Percentiles rank a stretch among this genome's conserved stretches.
These are phyloP conservation scores for Carassius auratus DNA, from an alignment of 2,113 vertebrate species.

Conservation along the genomic window DNA sequence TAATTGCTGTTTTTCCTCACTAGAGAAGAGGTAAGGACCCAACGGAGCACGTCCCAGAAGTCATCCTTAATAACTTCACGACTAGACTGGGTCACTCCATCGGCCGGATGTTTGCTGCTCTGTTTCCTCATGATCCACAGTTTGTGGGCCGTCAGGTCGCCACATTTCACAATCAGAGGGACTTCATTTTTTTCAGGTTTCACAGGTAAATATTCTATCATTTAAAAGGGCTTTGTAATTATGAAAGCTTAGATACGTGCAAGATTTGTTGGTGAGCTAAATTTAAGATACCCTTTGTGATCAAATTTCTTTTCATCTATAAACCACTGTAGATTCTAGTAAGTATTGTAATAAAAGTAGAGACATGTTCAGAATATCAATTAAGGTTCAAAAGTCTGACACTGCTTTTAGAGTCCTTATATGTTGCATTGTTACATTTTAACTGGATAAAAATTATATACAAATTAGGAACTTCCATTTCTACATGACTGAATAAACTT, in stretches of 20 bases:
- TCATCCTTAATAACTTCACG: conserved; percentile 95
- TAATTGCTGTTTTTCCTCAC: neutral
- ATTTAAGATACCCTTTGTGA: neutral
- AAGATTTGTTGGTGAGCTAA: neutral
- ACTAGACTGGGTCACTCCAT: conserved; percentile 91
- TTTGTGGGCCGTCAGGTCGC: conserved; percentile 95
- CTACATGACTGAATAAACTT: neutral
- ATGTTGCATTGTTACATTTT: neutral
- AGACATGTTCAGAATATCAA: neutral
- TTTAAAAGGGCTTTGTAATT: neutral
- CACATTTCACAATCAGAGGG: conserved; percentile 97
- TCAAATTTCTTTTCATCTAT: neutral
- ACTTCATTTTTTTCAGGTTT: conserved; percentile 97
- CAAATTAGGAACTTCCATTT: neutral
- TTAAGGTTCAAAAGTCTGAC: too few relatives aligned
- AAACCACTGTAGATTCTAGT: neutral
- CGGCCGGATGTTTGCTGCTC: conserved; percentile 90
- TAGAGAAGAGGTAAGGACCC: conserved; percentile 91
- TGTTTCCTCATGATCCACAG: conserved; percentile 93
- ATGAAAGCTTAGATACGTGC: neutral
- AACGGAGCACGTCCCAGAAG: conserved; percentile 88
- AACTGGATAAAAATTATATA: neutral
- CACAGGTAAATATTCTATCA: conserved; percentile 80
- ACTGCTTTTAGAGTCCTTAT: neutral
- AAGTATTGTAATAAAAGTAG: neutral